Conservation (phyloP, 2,113 vertebrate genomes). For the Crotophaga sulcirostris region DNA sequence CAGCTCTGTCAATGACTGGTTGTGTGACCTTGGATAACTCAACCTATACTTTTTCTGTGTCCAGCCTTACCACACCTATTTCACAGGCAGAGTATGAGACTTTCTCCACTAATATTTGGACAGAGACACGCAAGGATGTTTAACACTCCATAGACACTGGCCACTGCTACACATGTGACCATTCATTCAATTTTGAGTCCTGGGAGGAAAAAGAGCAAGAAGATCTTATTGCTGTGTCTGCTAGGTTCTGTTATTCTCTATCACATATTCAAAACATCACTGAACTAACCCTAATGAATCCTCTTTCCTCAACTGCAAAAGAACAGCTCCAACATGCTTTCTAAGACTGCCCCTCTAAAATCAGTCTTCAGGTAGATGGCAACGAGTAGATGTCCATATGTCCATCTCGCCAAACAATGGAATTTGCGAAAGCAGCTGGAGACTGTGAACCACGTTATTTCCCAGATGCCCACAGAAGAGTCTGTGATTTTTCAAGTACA, state of each 20-base stretch:
- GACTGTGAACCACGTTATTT: slow-evolving; percentile 33
- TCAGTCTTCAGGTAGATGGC: not conserved
- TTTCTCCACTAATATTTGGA: not conserved
- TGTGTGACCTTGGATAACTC: not conserved
- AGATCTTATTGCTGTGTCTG: not conserved
- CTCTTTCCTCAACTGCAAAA: not conserved
- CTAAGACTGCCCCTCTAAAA: not conserved
- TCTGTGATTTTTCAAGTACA: not conserved
- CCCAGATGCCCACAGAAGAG: slow-evolving; percentile 9
- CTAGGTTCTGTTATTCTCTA: not conserved
- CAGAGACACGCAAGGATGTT: not conserved
- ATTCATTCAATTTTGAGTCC: not conserved
- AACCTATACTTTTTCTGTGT: not conserved
- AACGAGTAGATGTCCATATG: not conserved
- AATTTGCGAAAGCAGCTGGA: not conserved
- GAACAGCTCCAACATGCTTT: not conserved
- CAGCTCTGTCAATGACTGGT: not conserved
- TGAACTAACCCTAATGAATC: not conserved
- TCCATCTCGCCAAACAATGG: not conserved
- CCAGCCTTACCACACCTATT: not conserved
- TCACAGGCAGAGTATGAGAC: not conserved
- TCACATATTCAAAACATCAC: not conserved
- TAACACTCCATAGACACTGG: not conserved
- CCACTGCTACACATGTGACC: accelerated
- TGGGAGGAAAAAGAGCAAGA: not conserved